Percentiles rank a stretch among this genome's conserved stretches.
phyloP scores from a whole-genome alignment of 2,113 vertebrate genomes.

The Chaetodon auriga region DNA sequence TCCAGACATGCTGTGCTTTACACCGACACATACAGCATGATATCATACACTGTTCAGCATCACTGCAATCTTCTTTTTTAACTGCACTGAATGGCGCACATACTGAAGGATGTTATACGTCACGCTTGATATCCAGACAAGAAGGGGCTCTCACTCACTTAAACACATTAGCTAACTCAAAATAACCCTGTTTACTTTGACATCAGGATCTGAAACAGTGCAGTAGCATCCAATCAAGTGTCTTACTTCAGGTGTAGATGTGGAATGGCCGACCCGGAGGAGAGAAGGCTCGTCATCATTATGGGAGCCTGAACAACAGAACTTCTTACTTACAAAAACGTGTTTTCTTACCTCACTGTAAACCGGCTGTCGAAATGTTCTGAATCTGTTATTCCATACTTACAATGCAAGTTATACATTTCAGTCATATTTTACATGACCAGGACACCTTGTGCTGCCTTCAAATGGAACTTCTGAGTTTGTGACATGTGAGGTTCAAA shows the following conservation, averaged over 20 bases:
- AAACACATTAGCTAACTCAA: background rate
- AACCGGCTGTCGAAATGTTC: background rate
- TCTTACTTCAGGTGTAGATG: background rate
- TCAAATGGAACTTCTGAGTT: background rate
- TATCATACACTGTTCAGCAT: background rate
- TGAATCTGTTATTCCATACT: background rate
- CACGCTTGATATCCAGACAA: background rate
- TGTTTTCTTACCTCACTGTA: background rate
- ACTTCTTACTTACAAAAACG: too few relatives aligned
- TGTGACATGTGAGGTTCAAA: background rate
- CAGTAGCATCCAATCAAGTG: background rate
- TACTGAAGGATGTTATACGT: background rate
- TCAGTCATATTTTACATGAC: background rate
- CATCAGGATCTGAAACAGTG: background rate
- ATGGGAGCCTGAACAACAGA: background rate
- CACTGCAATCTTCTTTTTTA: background rate
- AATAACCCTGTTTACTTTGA: background rate
- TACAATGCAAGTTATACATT: background rate
- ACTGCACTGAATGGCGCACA: background rate
- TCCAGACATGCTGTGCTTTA: background rate
- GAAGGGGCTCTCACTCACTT: background rate
- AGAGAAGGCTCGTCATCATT: background rate
- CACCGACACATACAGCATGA: background rate
- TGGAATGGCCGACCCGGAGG: background rate
- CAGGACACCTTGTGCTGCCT: background rate